Evolutionary conservation across 2,888 invertebrate genomes (phyloP).

Genomic region (Coleophora deauratella): DNA sequence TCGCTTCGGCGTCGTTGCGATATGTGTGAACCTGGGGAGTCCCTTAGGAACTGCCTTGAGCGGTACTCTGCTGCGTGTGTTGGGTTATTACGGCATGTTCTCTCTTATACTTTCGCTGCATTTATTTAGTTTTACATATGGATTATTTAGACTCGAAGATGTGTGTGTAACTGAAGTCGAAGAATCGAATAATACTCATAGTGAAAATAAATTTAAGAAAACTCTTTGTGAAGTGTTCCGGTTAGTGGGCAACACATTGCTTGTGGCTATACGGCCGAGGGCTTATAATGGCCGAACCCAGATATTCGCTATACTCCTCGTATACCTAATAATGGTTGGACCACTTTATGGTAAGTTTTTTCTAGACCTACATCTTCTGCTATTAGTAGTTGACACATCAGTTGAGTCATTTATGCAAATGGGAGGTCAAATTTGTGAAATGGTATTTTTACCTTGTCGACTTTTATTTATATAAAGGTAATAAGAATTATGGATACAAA

Average conservation of each 20-base stretch:
- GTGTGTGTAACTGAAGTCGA: slow-evolving; percentile 25
- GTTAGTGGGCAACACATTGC: slow-evolving; percentile 52
- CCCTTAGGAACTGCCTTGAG: slow-evolving; percentile 70
- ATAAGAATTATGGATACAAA: too few relatives aligned
- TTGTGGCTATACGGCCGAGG: slow-evolving; percentile 51
- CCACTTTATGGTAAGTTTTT: slow-evolving; percentile 60
- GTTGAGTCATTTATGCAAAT: too few relatives aligned
- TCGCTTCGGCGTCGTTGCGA: slow-evolving; percentile 75
- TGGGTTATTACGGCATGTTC: slow-evolving; percentile 67
- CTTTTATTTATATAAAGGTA: too few relatives aligned
- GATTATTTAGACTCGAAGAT: slow-evolving; percentile 54
- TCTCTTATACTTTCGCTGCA: slow-evolving; percentile 46
- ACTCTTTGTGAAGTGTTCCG: slow-evolving; percentile 40
- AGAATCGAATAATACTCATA: slow-evolving; percentile 18
- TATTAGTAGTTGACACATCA: too few relatives aligned
- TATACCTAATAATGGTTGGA: slow-evolving; percentile 64
- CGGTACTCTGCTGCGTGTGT: slow-evolving; percentile 55
- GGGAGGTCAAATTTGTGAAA: too few relatives aligned
- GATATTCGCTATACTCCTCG: slow-evolving; percentile 47
- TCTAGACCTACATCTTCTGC: neutral
- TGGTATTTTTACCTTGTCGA: too few relatives aligned
- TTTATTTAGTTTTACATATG: slow-evolving; percentile 46
- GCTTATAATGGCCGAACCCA: slow-evolving; percentile 43
- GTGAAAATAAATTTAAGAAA: slow-evolving; percentile 22
- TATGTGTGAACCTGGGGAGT: slow-evolving; percentile 66